phyloP scores from a whole-genome alignment of 2,888 invertebrate genomes.

The Ametastegia equiseti region DNA sequence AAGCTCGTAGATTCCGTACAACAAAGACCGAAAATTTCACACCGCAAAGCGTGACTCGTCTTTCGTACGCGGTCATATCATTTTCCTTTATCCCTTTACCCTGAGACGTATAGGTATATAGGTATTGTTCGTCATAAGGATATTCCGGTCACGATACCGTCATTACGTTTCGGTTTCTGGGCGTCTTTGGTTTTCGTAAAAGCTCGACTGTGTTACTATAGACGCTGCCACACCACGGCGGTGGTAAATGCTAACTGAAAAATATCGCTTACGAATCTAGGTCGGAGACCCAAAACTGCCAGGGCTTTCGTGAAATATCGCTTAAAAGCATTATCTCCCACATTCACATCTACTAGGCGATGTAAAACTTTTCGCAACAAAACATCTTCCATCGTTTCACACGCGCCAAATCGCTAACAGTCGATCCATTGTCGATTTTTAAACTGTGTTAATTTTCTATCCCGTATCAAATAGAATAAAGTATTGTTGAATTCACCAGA shows the following conservation, averaged over 20 bases:
- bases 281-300: conserved; percentile 58
- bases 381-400: not conserved
- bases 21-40: not conserved
- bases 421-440: not conserved
- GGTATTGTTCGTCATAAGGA: not conserved
- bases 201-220: not conserved
- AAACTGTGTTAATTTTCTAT: not conserved
- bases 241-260: not conserved
- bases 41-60: not conserved
- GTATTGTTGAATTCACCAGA: too few species aligned
- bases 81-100: not conserved
- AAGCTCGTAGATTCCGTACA: not conserved
- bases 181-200: not conserved
- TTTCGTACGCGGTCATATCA: not conserved
- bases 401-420: not conserved
- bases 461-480: too few species aligned
- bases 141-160: not conserved
- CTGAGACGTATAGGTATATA: too few species aligned
- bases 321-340: not conserved
- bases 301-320: conserved; percentile 57
- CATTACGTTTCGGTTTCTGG: not conserved
- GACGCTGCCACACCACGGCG: not conserved
- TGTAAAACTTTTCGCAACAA: not conserved
- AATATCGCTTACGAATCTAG: conserved; percentile 57
- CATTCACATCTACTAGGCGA: too few species aligned